Base-by-base conservation (phyloP, 2,888 invertebrate species). In the Lasioglossum oenotherae region DNA sequence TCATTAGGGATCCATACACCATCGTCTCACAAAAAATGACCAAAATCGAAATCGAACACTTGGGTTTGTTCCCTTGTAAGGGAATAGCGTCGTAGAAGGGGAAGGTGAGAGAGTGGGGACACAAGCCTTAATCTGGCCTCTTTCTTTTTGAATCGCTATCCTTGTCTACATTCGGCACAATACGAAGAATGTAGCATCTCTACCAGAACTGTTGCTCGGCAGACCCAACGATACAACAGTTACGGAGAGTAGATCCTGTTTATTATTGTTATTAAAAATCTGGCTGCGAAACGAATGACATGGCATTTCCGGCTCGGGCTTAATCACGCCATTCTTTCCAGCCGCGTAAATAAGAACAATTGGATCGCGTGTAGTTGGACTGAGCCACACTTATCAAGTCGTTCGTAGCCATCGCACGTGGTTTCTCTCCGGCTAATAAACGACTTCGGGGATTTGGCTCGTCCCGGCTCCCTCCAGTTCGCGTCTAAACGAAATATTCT, bases 401-500 rank as follows among this genome's bases (percentile, higher is more conserved):
- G 53, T 75, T 75, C 38, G 85, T 76, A 81, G 78, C 81, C 74
- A 83, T 84, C 75, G 81, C 81, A 74, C 80, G 76, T 73, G 79
- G 71, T 88, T 85, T 81, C 78, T 71, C 74, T 73, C 14, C 75
- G 85, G 84, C 86, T 90, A 91, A 88, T 88, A 91, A 88, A 92
- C 87, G 87, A 91, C 88, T 86, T 88, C 12, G 80, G 87, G 91
- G 88, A 91, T 90, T 92, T 87, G 77, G 78, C 80, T 74, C 80
- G 82, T 83, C 83, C 75, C 81, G 74, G 78, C 74, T 53, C 78
- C 80, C 80, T 80, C 64, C n/a, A 76, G 60, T 84, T 86, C 77
- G 44, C 64, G 46, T 73, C 72, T 38, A 60, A 64, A 35, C 78
- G 80, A 89, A 87, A 80, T 86, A 81, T 80, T 83, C 78, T 74